Evolutionary conservation across 2,888 invertebrate genomes (phyloP).

Genomic region (Frankliniella intonsa): DNA sequence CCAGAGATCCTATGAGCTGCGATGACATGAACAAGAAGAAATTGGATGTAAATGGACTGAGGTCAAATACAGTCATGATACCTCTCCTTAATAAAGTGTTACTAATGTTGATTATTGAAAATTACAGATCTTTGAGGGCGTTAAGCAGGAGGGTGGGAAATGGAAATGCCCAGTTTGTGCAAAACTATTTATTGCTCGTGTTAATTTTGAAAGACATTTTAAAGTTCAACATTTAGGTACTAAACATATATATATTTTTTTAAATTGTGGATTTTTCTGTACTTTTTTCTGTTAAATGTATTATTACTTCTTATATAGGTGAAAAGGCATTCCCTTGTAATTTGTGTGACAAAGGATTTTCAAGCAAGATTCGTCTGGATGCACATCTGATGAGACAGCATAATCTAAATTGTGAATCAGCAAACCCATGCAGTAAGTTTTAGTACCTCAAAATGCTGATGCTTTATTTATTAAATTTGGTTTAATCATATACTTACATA

Average conservation of each 20-base stretch:
- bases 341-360: slow-evolving; percentile 36
- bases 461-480: not conserved
- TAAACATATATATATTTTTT: not conserved
- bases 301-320: slow-evolving; percentile 30
- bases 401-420: slow-evolving; percentile 34
- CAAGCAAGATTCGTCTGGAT: slow-evolving; percentile 34
- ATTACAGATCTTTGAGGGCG: not conserved
- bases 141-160: not conserved
- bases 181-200: not conserved
- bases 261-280: not conserved
- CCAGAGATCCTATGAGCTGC: not conserved
- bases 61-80: not conserved
- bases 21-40: not conserved
- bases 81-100: not conserved
- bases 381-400: slow-evolving; percentile 36
- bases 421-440: slow-evolving; percentile 35
- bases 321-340: slow-evolving; percentile 36
- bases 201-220: not conserved
- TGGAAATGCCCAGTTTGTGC: not conserved
- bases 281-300: too few species aligned
- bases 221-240: not conserved
- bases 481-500: not conserved
- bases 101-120: too few species aligned
- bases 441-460: not conserved
- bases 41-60: not conserved